Evolutionary conservation across 2,797 vertebrate genomes (phyloP).

Genomic region (Gymnoscopelus microlampas): DNA sequence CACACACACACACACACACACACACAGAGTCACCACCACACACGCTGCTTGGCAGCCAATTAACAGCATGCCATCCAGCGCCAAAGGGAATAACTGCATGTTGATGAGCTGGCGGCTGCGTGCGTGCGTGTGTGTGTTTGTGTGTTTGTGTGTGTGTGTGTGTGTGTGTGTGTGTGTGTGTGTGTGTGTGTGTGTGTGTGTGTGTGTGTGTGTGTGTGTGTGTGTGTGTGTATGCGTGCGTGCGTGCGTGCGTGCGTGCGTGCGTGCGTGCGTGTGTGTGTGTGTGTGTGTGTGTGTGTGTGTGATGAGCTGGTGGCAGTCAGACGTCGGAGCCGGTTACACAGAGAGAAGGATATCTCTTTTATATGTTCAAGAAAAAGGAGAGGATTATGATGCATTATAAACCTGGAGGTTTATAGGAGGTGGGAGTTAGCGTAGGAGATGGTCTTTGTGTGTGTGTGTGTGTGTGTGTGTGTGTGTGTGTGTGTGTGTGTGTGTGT

Average conservation of each 20-base stretch:
- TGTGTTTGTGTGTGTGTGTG: slow-evolving; percentile 20
- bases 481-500: slow-evolving; percentile 11
- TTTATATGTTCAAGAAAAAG: slow-evolving; percentile 64
- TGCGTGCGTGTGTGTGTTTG: slow-evolving; percentile 22
- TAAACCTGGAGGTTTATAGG: slow-evolving; percentile 59
- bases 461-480: slow-evolving; percentile 18
- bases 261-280: slow-evolving; percentile 22
- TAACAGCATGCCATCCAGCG: slow-evolving; percentile 70
- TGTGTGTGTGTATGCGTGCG: slow-evolving; percentile 37
- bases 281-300: slow-evolving; percentile 43
- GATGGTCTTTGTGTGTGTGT: slow-evolving; percentile 22
- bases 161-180: slow-evolving; percentile 11
- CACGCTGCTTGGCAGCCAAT: slow-evolving; percentile 73
- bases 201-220: slow-evolving; percentile 2
- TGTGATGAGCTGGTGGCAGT: slow-evolving; percentile 66
- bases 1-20: slow-evolving; percentile 39
- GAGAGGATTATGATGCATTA: slow-evolving; percentile 65
- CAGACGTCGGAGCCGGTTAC: slow-evolving; percentile 71
- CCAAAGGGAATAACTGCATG: slow-evolving; percentile 78
- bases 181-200: background rate
- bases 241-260: slow-evolving; percentile 37
- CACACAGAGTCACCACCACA: slow-evolving; percentile 29
- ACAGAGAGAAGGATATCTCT: slow-evolving; percentile 68
- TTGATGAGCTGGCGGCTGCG: slow-evolving; percentile 64
- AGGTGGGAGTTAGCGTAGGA: slow-evolving; percentile 43